These are phyloP conservation scores for Synanceia verrucosa DNA, from an alignment of 2,797 vertebrate species.

Conservation along the genomic window DNA sequence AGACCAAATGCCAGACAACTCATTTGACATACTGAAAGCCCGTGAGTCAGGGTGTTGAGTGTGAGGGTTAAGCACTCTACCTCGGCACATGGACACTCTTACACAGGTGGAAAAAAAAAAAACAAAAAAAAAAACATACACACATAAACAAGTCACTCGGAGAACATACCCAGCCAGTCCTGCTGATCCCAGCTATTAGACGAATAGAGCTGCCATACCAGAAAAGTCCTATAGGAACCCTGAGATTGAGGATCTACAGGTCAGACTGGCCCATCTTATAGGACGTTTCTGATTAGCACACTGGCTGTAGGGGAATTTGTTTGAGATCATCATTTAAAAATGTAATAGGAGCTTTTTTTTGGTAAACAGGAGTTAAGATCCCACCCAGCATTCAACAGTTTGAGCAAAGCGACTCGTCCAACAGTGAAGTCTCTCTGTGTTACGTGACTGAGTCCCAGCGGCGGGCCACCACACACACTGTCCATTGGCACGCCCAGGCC, in stretches of 20 bases:
- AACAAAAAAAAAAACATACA: not conserved
- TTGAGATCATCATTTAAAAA: constrained; percentile 8
- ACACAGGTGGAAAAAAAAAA: constrained; percentile 38
- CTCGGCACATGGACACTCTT: constrained; percentile 36
- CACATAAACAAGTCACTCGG: constrained; percentile 48
- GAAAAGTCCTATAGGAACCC: constrained; percentile 76
- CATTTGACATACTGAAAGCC: constrained; percentile 22
- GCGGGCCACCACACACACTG: constrained; percentile 57
- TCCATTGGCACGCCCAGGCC: constrained; percentile 54
- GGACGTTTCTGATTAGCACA: constrained; percentile 67
- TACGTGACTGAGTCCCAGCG: constrained; percentile 46
- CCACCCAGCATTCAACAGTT: constrained; percentile 55
- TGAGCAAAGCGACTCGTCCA: constrained; percentile 57
- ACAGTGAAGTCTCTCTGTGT: constrained; percentile 55
- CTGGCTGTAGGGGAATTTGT: constrained; percentile 39
- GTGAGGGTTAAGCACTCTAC: not conserved
- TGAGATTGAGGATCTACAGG: constrained; percentile 74
- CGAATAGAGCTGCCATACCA: constrained; percentile 47
- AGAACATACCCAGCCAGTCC: constrained; percentile 35
- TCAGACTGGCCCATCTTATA: constrained; percentile 70
- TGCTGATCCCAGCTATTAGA: constrained; percentile 27
- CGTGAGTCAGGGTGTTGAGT: constrained; percentile 9
- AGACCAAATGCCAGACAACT: constrained; percentile 58
- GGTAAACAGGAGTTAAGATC: constrained; percentile 7
- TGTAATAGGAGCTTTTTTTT: constrained; percentile 16